Evolutionary conservation across 2,797 vertebrate genomes (phyloP), one percentile per base, ranked within the genome.

Genomic region (Aldrovandia affinis): DNA sequence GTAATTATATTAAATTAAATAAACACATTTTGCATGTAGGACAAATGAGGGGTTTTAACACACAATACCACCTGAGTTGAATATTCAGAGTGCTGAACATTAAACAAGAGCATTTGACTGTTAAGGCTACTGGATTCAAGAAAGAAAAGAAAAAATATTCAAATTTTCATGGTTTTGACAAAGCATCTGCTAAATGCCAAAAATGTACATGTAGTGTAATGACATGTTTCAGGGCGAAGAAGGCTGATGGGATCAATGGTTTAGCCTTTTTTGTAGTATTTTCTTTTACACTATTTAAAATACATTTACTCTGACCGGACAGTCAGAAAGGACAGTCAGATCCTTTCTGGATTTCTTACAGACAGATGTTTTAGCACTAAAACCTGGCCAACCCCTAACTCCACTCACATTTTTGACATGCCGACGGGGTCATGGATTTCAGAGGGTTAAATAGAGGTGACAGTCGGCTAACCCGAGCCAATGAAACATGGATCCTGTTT

Each of bases 231-330:
- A 68, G 28, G 63, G 28, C n/a, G 28, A 73, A 73, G 68, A 73
- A 73, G 18, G 18, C 68, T 39, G 33, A 73, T 73, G 68, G 20
- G 30, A 33, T 73, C 20, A 25, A 44, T n/a, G 73, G 39, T 44
- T 44, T 77, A 9, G 39, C 42, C 39, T 10, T 44, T 70, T 70
- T 77, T 77, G 7, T 3, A 6, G 20, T 77, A 20, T 77, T 44
- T 77, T 77, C 73, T 77, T 44, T 77, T 25, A 25, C 39, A 44
- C 42, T 20, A n/a, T 77, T 77, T 47, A 44, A 20, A 47, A 47
- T n/a, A 73, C 65, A 47, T 77, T 77, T 77, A 73, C 68, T 73
- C 18, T 77, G 73, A 25, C 18, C 39, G n/a, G n/a, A n/a, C n/a
- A n/a, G n/a, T n/a, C n/a, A n/a, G n/a, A 36, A 15, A 36, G 68